phyloP scores from a whole-genome alignment of 1,140 invertebrate species.

The Eulimnadia texana region DNA sequence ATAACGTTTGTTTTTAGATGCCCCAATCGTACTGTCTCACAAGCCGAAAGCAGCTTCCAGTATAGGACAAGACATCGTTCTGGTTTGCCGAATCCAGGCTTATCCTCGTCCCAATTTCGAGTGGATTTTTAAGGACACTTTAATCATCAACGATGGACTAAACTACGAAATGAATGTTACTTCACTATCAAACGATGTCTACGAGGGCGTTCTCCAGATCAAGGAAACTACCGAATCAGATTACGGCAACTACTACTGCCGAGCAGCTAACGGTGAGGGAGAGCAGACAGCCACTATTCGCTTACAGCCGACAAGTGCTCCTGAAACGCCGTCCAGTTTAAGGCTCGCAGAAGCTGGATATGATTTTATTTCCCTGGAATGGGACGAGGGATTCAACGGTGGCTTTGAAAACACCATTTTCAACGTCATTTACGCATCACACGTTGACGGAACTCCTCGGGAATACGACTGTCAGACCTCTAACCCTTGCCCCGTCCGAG shows the following conservation, averaged over 20 bases:
- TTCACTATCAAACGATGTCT: slow-evolving; percentile 62
- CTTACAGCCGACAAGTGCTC: slow-evolving; percentile 9
- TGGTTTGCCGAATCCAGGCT: slow-evolving; percentile 74
- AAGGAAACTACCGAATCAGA: slow-evolving; percentile 57
- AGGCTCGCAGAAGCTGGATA: slow-evolving; percentile 44
- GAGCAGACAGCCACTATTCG: slow-evolving; percentile 5
- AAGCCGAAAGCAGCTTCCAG: slow-evolving; percentile 82
- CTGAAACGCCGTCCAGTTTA: slow-evolving; percentile 25
- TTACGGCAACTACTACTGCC: slow-evolving; percentile 79
- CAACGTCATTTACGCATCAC: slow-evolving; percentile 39
- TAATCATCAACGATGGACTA: slow-evolving; percentile 46
- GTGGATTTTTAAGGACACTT: slow-evolving; percentile 59
- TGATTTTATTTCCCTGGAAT: slow-evolving; percentile 57
- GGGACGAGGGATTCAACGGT: slow-evolving; percentile 80
- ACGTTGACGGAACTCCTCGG: slow-evolving; percentile 37
- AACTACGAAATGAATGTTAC: slow-evolving; percentile 61
- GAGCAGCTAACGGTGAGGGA: slow-evolving; percentile 45
- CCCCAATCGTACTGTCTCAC: slow-evolving; percentile 65
- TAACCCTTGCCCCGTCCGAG: slow-evolving; percentile 73
- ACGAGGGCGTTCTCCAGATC: slow-evolving; percentile 61
- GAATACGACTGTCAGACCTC: slow-evolving; percentile 66
- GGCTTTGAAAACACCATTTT: slow-evolving; percentile 70
- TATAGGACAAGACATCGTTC: slow-evolving; percentile 60
- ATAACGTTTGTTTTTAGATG: slow-evolving; percentile 40
- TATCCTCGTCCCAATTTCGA: slow-evolving; percentile 84